These are phyloP conservation scores for Daboia siamensis DNA, from an alignment of 2,113 vertebrate genomes.

Conservation along the genomic window DNA sequence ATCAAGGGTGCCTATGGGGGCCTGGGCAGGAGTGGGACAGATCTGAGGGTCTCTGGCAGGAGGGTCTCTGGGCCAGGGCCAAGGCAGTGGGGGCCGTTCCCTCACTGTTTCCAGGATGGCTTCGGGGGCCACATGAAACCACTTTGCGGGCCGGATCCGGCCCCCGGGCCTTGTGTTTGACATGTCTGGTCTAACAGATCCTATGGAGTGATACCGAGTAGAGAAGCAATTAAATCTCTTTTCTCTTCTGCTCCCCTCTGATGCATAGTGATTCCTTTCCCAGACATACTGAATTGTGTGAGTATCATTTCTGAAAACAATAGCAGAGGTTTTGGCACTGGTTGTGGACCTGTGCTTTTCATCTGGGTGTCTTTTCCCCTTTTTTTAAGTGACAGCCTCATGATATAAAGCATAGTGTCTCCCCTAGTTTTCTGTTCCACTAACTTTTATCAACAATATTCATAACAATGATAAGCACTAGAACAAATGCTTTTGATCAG, in stretches of 20 bases:
- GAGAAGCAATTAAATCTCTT: neutral
- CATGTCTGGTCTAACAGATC: neutral
- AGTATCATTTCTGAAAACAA: neutral
- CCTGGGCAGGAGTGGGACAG: too few species aligned
- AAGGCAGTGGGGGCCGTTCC: too few species aligned
- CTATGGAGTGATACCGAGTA: neutral
- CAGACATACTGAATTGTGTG: neutral
- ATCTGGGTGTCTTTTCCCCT: neutral
- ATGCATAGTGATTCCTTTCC: neutral
- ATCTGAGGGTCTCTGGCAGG: too few species aligned
- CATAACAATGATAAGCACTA: slow-evolving; percentile 9
- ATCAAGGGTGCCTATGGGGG: too few species aligned
- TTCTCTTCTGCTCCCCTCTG: neutral
- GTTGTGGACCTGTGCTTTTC: slow-evolving; percentile 1
- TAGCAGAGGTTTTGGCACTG: neutral
- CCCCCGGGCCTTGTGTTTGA: too few species aligned
- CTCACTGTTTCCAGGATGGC: too few species aligned
- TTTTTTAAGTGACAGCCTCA: neutral
- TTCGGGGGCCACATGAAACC: too few species aligned
- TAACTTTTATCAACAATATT: slow-evolving; percentile 23
- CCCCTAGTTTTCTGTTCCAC: neutral
- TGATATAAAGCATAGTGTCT: neutral
- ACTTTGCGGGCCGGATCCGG: too few species aligned
- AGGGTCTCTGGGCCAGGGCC: too few species aligned
- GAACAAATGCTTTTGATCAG: slow-evolving; percentile 30